Evolutionary conservation across 2,797 vertebrate genomes (phyloP).

Genomic region (Dromococcyx pavoninus): DNA sequence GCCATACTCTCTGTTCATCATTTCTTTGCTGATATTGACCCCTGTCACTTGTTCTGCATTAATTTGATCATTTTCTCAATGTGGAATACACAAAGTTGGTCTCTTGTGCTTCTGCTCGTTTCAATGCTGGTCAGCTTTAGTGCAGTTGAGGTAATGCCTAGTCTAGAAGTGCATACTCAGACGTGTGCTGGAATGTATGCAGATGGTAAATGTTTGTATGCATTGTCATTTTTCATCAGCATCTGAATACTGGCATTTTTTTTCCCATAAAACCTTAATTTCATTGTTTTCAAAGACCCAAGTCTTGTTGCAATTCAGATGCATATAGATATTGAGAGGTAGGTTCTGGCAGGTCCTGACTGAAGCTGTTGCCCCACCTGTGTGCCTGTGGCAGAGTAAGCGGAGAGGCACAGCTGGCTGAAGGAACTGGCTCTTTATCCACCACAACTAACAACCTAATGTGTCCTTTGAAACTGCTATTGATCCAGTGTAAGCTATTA

Average conservation of each 20-base stretch:
- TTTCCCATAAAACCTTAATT: not conserved
- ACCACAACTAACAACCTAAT: not conserved
- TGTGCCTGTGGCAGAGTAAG: not conserved
- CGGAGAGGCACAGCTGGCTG: not conserved
- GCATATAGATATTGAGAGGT: not conserved
- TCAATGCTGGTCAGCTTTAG: not conserved
- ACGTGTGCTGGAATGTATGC: not conserved
- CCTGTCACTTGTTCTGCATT: not conserved
- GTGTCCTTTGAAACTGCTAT: not conserved
- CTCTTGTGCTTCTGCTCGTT: not conserved
- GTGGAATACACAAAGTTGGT: not conserved
- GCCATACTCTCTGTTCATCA: not conserved
- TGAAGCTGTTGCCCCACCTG: not conserved
- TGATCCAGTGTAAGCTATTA: not conserved
- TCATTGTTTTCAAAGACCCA: not conserved
- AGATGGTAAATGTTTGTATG: not conserved
- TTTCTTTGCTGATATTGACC: not conserved
- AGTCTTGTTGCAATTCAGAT: not conserved
- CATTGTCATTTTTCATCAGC: not conserved
- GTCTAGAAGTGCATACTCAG: not conserved
- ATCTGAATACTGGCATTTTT: not conserved
- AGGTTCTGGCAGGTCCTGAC: not conserved
- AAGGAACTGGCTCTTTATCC: not conserved
- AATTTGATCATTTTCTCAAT: not conserved
- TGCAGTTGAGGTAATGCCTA: not conserved